A percentile compares a stretch with the other conserved stretches of the same genome.
These are phyloP conservation scores for Datnioides undecimradiatus DNA, from an alignment of 2,113 vertebrate genomes.

Conservation along the genomic window DNA sequence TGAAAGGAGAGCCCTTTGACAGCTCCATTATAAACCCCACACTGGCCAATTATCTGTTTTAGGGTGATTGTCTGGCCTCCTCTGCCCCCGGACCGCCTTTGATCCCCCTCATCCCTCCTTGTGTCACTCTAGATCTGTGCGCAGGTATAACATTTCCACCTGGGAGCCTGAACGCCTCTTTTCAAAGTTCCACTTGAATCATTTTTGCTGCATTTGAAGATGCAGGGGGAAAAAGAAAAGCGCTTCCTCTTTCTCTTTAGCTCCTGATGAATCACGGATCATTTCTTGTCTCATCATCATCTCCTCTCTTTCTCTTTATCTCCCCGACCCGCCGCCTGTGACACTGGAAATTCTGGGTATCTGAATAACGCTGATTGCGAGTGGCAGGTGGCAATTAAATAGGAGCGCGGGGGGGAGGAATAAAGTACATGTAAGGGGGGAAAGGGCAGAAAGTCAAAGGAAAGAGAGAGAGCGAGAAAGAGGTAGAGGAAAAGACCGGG, in stretches of 20 bases:
- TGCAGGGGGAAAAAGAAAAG: constrained; percentile 40
- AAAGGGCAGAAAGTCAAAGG: constrained; percentile 18
- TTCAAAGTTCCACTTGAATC: constrained; percentile 78
- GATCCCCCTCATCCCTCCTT: constrained; percentile 67
- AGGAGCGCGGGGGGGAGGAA: constrained; percentile 24
- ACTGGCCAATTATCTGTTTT: constrained; percentile 77
- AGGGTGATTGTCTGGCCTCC: constrained; percentile 69
- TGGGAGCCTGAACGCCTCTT: constrained; percentile 60
- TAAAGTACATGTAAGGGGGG: constrained; percentile 26
- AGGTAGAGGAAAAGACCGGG: not conserved
- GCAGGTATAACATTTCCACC: constrained; percentile 77
- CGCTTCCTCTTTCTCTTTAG: constrained; percentile 61
- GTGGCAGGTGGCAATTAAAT: constrained; percentile 71
- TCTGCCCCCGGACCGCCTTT: constrained; percentile 55
- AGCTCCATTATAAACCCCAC: constrained; percentile 70
- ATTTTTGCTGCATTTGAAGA: constrained; percentile 58
- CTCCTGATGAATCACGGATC: constrained; percentile 74
- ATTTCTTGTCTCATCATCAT: constrained; percentile 61
- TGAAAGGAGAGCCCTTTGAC: constrained; percentile 67
- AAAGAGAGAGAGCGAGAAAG: constrained; percentile 8
- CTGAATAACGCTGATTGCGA: constrained; percentile 69
- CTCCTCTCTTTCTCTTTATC: constrained; percentile 61
- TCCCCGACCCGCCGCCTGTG: constrained; percentile 31
- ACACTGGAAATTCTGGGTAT: constrained; percentile 54
- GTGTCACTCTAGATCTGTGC: constrained; percentile 61